Evolutionary conservation across 2,797 vertebrate species (phyloP).

Genomic region (Pogoniulus pusillus): DNA sequence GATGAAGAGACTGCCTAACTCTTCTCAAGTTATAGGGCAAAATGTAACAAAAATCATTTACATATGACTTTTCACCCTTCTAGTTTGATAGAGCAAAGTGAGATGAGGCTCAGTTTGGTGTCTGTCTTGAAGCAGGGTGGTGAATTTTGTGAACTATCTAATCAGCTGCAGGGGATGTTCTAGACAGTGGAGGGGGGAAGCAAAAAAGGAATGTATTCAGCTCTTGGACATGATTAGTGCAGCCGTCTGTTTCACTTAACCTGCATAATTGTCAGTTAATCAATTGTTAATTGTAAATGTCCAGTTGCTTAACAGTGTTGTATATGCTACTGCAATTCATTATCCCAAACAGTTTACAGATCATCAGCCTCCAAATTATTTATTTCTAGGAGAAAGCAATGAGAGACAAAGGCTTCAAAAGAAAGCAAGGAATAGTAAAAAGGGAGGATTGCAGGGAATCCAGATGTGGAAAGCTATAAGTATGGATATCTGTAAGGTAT

Average conservation of each 20-base stretch:
- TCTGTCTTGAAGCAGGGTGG: neutral
- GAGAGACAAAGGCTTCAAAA: neutral
- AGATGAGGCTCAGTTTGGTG: neutral
- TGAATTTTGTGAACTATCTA: neutral
- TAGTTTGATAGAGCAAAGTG: neutral
- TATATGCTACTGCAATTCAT: neutral
- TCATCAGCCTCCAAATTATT: neutral
- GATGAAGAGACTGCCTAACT: neutral
- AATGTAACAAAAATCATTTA: neutral
- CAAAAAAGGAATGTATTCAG: neutral
- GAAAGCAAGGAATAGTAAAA: neutral
- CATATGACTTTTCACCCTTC: neutral
- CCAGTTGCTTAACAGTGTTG: slow-evolving; percentile 16
- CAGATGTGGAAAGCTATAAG: neutral
- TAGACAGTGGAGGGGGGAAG: neutral
- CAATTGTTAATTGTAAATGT: slow-evolving; percentile 44
- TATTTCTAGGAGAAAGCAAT: neutral
- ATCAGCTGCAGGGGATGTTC: neutral
- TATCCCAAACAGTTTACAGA: neutral
- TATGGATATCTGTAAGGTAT: neutral
- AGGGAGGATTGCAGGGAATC: neutral
- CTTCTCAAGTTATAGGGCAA: neutral
- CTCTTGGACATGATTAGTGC: neutral
- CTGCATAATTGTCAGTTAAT: slow-evolving; percentile 41
- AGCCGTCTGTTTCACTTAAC: slow-evolving; percentile 32